These are phyloP conservation scores for Artemia sinica DNA, from an alignment of 2,888 invertebrate genomes.

Conservation along the genomic window DNA sequence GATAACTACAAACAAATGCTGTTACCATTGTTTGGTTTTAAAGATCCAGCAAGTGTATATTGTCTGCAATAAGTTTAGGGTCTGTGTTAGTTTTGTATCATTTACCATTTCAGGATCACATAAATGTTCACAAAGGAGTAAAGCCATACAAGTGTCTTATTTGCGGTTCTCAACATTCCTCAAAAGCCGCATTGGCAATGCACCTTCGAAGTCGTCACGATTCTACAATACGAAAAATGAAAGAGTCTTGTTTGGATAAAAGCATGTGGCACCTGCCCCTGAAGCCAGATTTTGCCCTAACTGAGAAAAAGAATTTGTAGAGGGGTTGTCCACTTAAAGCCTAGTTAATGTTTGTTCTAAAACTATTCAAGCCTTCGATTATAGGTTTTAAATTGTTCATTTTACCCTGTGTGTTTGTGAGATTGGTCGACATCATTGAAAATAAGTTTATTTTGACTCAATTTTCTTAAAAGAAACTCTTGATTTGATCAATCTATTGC, in stretches of 20 bases:
- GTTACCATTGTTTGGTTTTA: too few relatives aligned
- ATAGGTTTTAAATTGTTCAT: too few relatives aligned
- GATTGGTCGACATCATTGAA: too few relatives aligned
- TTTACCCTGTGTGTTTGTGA: too few relatives aligned
- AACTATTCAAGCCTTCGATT: too few relatives aligned
- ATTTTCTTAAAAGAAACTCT: too few relatives aligned
- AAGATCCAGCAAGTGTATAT: too few relatives aligned
- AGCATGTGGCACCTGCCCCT: slow-evolving; percentile 7
- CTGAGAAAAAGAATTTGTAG: not conserved
- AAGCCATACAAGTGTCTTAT: slow-evolving; percentile 9
- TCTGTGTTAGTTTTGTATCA: not conserved
- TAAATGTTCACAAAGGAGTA: not conserved
- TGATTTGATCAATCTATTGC: too few relatives aligned
- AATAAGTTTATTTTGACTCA: too few relatives aligned
- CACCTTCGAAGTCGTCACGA: slow-evolving; percentile 6
- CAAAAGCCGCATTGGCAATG: slow-evolving; percentile 3
- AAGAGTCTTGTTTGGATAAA: slow-evolving; percentile 1
- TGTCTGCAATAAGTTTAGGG: too few relatives aligned
- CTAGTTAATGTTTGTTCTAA: not conserved
- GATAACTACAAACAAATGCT: too few relatives aligned
- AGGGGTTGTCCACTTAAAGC: too few relatives aligned
- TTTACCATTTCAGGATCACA: not conserved
- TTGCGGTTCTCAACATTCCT: slow-evolving; percentile 4
- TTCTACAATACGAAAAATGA: slow-evolving; percentile 4
- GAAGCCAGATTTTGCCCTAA: not conserved